phyloP scores from a whole-genome alignment of 2,888 invertebrate species.

The Mimas tiliae region DNA sequence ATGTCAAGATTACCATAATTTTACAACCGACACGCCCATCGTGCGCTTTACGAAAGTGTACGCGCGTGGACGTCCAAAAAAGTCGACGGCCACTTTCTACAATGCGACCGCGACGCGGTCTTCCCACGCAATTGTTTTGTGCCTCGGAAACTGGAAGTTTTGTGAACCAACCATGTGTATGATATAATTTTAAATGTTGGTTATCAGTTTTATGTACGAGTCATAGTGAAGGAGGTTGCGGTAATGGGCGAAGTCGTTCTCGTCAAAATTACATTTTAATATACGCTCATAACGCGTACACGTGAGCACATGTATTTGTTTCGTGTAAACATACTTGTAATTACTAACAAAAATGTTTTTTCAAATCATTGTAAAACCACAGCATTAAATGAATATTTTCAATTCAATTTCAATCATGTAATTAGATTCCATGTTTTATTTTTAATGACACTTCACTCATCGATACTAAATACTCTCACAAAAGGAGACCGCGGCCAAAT shows the following conservation, averaged over 20 bases:
- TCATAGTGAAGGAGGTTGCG: neutral
- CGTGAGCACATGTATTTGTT: neutral
- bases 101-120: slow-evolving; percentile 41
- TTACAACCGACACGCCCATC: slow-evolving; percentile 13
- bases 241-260: neutral
- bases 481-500: slow-evolving; percentile 10
- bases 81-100: slow-evolving; percentile 41
- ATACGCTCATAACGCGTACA: neutral
- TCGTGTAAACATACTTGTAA: neutral
- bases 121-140: slow-evolving; percentile 72
- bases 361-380: neutral
- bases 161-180: neutral
- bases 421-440: neutral
- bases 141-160: slow-evolving; percentile 33
- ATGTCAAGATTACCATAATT: slow-evolving; percentile 21
- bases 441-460: neutral
- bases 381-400: neutral
- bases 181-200: slow-evolving; percentile 8
- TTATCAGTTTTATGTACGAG: neutral
- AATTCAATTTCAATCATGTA: neutral
- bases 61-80: slow-evolving; percentile 20
- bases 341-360: too few relatives aligned
- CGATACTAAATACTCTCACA: neutral
- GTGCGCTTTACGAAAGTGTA: slow-evolving; percentile 11
- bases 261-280: slow-evolving; percentile 10